phyloP scores from a whole-genome alignment of 2,113 vertebrate species.

The Polypterus bichir region DNA sequence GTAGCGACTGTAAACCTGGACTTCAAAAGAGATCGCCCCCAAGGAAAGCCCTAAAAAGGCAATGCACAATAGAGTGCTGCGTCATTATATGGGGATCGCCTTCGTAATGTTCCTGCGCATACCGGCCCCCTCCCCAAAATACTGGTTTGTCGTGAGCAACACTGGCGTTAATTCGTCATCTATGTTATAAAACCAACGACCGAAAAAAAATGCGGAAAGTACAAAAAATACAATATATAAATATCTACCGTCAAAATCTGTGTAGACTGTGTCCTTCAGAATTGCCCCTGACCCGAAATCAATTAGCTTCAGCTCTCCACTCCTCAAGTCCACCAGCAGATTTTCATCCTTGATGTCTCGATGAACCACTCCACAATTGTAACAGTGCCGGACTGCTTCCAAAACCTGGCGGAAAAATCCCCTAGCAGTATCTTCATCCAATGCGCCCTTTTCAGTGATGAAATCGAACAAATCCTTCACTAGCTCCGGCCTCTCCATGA shows the following conservation, averaged over 20 bases:
- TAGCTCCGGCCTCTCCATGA: conserved; percentile 86
- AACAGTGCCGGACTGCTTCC: conserved; percentile 90
- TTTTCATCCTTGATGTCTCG: conserved; percentile 96
- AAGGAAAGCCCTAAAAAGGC: conserved; percentile 27
- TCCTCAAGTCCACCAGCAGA: conserved; percentile 83
- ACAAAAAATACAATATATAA: conserved; percentile 23
- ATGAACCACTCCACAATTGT: conserved; percentile 84
- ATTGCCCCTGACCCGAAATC: conserved; percentile 93
- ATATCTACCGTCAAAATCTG: conserved; percentile 85
- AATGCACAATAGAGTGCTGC: conserved; percentile 41
- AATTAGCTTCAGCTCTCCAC: conserved; percentile 87
- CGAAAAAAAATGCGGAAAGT: conserved; percentile 16
- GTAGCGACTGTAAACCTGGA: conserved; percentile 18
- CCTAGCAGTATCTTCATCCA: conserved; percentile 80
- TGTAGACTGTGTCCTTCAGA: conserved; percentile 96
- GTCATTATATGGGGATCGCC: conserved; percentile 35
- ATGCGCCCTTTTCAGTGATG: conserved; percentile 89
- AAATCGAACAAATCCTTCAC: conserved; percentile 94
- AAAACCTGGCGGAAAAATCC: conserved; percentile 88
- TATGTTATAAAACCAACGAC: conserved; percentile 2
- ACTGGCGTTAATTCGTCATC: conserved; percentile 11
- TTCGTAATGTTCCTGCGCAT: conserved; percentile 24
- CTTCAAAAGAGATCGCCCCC: conserved; percentile 39
- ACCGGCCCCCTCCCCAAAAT: conserved; percentile 5
- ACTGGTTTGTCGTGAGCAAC: conserved; percentile 21